Conservation (phyloP, 2,888 invertebrate genomes). For the Leucoma salicis region DNA sequence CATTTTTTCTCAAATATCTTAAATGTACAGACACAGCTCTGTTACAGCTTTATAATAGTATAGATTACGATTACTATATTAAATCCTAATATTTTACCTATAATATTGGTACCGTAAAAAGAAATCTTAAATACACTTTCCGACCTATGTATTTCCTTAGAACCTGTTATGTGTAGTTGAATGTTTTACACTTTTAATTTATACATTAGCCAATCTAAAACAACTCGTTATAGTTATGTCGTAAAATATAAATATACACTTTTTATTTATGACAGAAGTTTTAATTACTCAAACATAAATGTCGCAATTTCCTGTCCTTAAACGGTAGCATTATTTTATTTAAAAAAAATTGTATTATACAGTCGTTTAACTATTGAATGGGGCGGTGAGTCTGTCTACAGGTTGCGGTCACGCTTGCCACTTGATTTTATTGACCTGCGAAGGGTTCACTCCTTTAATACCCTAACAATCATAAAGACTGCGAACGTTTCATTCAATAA, state of each 20-base stretch:
- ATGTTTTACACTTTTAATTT: too few relatives aligned
- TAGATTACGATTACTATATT: too few relatives aligned
- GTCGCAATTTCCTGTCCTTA: not conserved
- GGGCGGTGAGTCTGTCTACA: constrained; percentile 7
- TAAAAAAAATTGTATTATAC: constrained; percentile 6
- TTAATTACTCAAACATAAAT: not conserved
- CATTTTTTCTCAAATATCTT: too few relatives aligned
- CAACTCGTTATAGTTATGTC: constrained; percentile 17
- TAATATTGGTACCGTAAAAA: too few relatives aligned
- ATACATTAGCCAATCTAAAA: constrained; percentile 3
- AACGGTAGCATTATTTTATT: not conserved
- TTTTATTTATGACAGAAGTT: too few relatives aligned
- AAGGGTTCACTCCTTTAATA: constrained; percentile 59
- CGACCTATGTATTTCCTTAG: too few relatives aligned
- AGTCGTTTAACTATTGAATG: constrained; percentile 12
- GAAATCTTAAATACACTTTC: too few relatives aligned
- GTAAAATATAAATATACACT: not conserved
- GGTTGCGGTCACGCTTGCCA: constrained; percentile 39
- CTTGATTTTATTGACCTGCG: constrained; percentile 69
- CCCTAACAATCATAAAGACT: constrained; percentile 55
- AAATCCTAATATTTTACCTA: too few relatives aligned
- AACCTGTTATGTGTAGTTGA: too few relatives aligned
- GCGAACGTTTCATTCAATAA: constrained; percentile 62
- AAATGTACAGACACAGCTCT: too few relatives aligned
- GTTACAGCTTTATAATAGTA: too few relatives aligned